These are phyloP conservation scores for Benthosema pterotum DNA, from an alignment of 2,797 vertebrate species.

Conservation along the genomic window DNA sequence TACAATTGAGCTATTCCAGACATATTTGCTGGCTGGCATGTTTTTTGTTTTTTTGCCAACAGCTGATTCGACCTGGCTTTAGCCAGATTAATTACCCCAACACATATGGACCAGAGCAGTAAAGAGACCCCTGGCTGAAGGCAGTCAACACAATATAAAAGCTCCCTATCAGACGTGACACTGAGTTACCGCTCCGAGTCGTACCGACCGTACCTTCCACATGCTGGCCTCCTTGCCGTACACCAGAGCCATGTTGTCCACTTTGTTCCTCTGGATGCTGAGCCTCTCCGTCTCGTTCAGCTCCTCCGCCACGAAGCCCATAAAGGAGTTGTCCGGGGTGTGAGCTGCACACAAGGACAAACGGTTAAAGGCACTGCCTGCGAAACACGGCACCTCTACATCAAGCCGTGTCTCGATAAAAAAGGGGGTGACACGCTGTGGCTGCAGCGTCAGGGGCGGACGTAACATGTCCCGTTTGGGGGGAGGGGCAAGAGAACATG, in stretches of 20 bases:
- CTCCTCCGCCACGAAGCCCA: conserved; percentile 97
- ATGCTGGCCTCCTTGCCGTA: conserved; percentile 96
- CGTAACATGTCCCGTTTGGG: too few species aligned
- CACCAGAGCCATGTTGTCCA: conserved; percentile 93
- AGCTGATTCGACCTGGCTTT: too few species aligned
- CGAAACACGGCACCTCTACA: conserved; percentile 18
- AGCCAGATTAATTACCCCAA: too few species aligned
- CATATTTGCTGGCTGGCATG: too few species aligned
- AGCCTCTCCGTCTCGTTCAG: conserved; percentile 89
- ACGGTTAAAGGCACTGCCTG: conserved; percentile 33
- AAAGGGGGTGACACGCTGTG: conserved; percentile 6
- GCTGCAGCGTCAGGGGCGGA: too few species aligned
- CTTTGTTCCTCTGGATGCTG: conserved; percentile 87
- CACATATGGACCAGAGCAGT: neutral
- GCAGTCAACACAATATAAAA: too few species aligned
- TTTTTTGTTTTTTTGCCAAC: too few species aligned
- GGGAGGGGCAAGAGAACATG: too few species aligned
- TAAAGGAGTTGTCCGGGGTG: conserved; percentile 98
- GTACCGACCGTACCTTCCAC: conserved; percentile 98
- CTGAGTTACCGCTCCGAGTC: neutral
- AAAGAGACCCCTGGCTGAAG: neutral
- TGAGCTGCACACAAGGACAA: conserved; percentile 86
- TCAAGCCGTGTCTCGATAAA: conserved; percentile 24
- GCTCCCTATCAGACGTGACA: too few species aligned
- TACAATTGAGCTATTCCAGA: too few species aligned